A percentile compares a stretch with the other conserved stretches of the same genome.
Conservation (phyloP, 2,797 vertebrate genomes). For the Scolopax rusticola region DNA sequence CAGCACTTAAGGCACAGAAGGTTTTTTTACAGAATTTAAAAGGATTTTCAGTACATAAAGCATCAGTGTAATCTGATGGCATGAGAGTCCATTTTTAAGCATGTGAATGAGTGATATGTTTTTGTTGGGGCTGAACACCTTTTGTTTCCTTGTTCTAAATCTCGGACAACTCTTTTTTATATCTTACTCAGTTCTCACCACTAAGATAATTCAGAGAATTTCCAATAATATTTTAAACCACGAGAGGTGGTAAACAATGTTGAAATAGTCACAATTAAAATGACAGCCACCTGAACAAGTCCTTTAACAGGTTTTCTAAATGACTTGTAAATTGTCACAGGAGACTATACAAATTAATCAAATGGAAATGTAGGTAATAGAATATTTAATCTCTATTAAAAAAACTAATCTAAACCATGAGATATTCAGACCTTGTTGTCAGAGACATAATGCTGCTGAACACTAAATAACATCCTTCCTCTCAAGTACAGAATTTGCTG, state of each 20-base stretch:
- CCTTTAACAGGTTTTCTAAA: background rate
- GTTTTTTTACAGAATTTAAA: background rate
- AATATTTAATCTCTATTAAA: background rate
- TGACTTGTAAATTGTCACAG: background rate
- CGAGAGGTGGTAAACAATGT: background rate
- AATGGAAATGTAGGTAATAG: background rate
- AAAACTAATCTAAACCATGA: background rate
- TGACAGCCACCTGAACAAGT: background rate
- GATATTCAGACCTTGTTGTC: background rate
- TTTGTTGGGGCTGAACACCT: background rate
- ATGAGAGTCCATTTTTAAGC: background rate
- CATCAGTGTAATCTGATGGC: background rate
- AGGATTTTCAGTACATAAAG: rapidly evolving
- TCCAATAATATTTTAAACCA: background rate
- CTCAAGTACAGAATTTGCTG: background rate
- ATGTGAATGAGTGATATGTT: background rate
- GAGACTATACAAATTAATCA: background rate
- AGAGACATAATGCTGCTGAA: background rate
- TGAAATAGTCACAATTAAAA: background rate
- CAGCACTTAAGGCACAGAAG: background rate
- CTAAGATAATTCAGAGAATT: background rate
- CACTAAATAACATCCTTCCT: background rate
- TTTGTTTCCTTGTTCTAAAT: background rate
- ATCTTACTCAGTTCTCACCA: background rate
- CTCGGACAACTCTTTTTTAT: background rate